Percentiles rank a stretch among this genome's conserved stretches.
Conservation (phyloP, 2,888 invertebrate genomes). For the Deroplatys truncata region DNA sequence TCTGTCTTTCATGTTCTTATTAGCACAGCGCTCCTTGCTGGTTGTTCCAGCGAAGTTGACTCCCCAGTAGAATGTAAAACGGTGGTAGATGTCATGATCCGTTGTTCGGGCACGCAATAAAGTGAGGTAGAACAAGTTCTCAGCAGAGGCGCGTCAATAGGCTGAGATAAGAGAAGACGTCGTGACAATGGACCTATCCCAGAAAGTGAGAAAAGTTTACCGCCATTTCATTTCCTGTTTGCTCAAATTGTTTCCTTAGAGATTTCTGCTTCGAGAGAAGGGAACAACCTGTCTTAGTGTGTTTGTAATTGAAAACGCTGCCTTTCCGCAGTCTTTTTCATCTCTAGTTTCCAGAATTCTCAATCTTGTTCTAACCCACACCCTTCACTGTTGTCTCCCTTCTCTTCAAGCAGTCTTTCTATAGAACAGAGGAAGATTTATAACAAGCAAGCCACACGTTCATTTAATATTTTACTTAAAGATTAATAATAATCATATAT, state of each 20-base stretch:
- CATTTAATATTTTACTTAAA: too few species aligned
- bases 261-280: neutral
- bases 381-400: too few species aligned
- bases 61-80: neutral
- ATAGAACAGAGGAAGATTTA: too few species aligned
- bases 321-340: neutral
- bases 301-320: neutral
- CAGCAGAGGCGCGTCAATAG: neutral
- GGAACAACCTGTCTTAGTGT: neutral
- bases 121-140: neutral
- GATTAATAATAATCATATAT: too few species aligned
- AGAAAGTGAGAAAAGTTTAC: neutral
- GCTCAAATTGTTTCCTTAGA: neutral
- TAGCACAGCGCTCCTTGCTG: neutral
- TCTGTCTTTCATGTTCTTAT: neutral
- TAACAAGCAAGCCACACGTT: too few species aligned
- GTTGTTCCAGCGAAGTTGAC: neutral
- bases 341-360: neutral
- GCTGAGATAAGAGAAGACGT: neutral
- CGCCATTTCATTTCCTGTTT: neutral
- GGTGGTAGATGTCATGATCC: neutral
- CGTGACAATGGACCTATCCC: neutral
- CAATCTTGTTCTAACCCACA: too few species aligned
- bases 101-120: neutral
- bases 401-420: too few species aligned